These are phyloP conservation scores for Orius insidiosus DNA, from an alignment of 1,140 invertebrate genomes.

Conservation along the genomic window DNA sequence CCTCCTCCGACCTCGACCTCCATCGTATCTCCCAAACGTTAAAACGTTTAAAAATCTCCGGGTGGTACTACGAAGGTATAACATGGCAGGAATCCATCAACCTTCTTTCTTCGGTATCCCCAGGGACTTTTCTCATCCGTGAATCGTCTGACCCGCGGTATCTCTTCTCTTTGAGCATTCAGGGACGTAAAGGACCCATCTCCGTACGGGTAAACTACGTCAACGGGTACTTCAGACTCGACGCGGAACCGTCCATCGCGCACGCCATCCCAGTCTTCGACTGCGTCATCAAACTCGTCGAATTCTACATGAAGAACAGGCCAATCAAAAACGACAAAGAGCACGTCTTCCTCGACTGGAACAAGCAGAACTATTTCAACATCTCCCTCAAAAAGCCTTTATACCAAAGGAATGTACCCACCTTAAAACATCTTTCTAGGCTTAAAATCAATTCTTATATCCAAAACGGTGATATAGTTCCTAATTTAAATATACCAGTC, in stretches of 20 bases:
- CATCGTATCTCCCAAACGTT: slow-evolving; percentile 31
- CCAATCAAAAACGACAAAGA: no score
- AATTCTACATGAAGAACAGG: slow-evolving; percentile 41
- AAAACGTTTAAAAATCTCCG: slow-evolving; percentile 36
- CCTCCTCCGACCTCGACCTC: slow-evolving; percentile 29
- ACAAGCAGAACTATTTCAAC: no score
- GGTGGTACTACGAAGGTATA: slow-evolving; percentile 61
- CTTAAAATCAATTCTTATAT: no score
- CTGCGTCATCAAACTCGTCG: slow-evolving; percentile 54
- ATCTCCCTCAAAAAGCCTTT: no score
- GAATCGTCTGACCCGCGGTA: slow-evolving; percentile 62
- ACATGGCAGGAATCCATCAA: slow-evolving; percentile 49
- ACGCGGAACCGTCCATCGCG: slow-evolving; percentile 46
- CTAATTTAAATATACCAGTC: no score
- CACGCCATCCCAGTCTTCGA: slow-evolving; percentile 52
- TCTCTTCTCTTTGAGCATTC: slow-evolving; percentile 65
- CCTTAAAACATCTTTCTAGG: no score
- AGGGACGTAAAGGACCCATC: slow-evolving; percentile 63
- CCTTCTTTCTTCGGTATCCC: slow-evolving; percentile 40
- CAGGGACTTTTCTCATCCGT: slow-evolving; percentile 57
- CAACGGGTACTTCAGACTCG: slow-evolving; percentile 54
- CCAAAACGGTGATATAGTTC: no score
- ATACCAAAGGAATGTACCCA: no score
- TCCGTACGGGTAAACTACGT: slow-evolving; percentile 60
- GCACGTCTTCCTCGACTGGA: no score